These are phyloP conservation scores for Prietella phreatophila DNA, from an alignment of 2,113 vertebrate genomes.

Conservation along the genomic window DNA sequence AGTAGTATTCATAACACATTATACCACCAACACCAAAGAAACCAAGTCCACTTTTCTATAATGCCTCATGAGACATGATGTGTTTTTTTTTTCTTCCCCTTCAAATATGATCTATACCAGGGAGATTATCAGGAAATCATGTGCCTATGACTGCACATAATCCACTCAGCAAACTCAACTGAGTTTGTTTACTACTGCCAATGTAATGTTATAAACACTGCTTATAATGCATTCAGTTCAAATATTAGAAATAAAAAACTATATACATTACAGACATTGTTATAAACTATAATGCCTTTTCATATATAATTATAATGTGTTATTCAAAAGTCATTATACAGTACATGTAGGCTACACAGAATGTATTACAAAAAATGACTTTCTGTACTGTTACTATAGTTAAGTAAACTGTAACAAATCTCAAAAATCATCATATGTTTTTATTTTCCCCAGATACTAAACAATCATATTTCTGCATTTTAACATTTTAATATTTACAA, in stretches of 20 bases:
- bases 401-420: neutral
- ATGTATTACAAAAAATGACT: neutral
- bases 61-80: neutral
- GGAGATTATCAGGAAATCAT: neutral
- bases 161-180: too few species aligned
- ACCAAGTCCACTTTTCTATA: neutral
- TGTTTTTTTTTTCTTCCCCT: neutral
- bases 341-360: neutral
- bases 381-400: neutral
- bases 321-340: too few species aligned
- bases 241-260: too few species aligned
- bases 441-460: neutral
- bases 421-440: neutral
- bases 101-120: neutral
- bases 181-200: too few species aligned
- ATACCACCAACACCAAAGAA: neutral
- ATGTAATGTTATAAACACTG: too few species aligned
- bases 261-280: too few species aligned
- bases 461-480: neutral
- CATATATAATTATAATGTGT: too few species aligned
- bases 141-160: too few species aligned
- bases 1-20: neutral
- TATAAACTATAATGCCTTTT: too few species aligned
- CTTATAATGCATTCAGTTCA: too few species aligned
- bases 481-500: neutral